Evolutionary conservation across 2,113 vertebrate species (phyloP).

Genomic region (Sialia sialis): DNA sequence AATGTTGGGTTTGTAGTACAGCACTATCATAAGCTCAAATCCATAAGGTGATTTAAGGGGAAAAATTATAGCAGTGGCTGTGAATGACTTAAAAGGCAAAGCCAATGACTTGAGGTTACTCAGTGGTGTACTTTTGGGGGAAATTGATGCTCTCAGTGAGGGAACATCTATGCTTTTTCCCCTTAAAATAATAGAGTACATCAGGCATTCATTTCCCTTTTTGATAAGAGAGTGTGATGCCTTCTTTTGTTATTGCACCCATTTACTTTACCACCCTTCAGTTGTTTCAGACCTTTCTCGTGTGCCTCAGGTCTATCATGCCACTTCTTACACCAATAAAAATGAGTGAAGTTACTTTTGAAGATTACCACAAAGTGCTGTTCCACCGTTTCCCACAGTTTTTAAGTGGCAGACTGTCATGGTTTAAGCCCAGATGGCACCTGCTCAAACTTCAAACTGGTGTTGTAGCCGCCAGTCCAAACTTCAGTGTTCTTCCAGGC

Average conservation of each 20-base stretch:
- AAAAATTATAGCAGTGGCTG: neutral
- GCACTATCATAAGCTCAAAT: neutral
- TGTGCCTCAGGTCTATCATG: neutral
- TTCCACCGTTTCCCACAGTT: neutral
- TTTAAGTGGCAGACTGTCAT: neutral
- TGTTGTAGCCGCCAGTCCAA: no score
- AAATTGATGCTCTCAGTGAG: neutral
- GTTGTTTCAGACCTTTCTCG: neutral
- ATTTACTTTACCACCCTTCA: neutral
- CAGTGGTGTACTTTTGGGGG: neutral
- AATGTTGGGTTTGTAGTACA: neutral
- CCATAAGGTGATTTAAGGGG: neutral
- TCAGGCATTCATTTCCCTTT: neutral
- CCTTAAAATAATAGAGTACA: conserved; percentile 15
- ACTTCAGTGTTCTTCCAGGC: neutral
- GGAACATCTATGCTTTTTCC: neutral
- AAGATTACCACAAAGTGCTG: neutral
- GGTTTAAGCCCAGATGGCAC: neutral
- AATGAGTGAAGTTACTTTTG: neutral
- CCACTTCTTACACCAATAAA: neutral
- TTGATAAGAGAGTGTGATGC: neutral
- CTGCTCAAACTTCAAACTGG: no score
- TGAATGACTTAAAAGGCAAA: conserved; percentile 6
- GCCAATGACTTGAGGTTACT: neutral
- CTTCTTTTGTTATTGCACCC: neutral